A percentile compares a stretch with the other conserved stretches of the same genome.
phyloP scores from a whole-genome alignment of 2,797 vertebrate genomes.

The Apogon talboti region DNA sequence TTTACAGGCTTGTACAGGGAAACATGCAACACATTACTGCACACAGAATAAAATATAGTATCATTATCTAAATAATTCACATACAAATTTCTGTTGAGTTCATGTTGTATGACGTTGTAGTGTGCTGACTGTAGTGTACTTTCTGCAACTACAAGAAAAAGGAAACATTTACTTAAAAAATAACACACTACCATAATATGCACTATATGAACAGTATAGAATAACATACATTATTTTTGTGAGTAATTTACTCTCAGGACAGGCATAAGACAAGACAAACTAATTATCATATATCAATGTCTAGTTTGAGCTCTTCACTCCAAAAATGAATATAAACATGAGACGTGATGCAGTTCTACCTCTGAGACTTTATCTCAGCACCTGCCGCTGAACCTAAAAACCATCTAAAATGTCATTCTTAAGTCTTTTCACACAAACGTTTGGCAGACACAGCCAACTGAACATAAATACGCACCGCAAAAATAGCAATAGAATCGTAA shows the following conservation, averaged over 20 bases:
- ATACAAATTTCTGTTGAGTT: too few relatives aligned
- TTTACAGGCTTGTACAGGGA: conserved; percentile 3
- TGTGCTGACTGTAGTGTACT: neutral
- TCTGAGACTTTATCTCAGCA: conserved; percentile 48
- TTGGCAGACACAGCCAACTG: conserved; percentile 1
- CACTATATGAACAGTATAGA: too few relatives aligned
- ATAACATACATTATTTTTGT: too few relatives aligned
- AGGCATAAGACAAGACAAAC: too few relatives aligned
- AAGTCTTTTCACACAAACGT: conserved; percentile 21
- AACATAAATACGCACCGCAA: conserved; percentile 8
- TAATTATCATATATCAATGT: conserved; percentile 19
- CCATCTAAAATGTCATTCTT: conserved; percentile 35
- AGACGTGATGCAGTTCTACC: conserved; percentile 39
- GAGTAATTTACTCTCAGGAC: too few relatives aligned
- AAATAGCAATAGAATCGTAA: conserved; percentile 32
- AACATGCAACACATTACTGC: neutral
- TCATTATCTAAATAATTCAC: too few relatives aligned
- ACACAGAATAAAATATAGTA: neutral
- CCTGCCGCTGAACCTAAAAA: conserved; percentile 43
- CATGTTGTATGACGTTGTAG: neutral
- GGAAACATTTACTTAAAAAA: too few relatives aligned
- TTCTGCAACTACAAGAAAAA: too few relatives aligned
- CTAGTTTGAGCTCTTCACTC: conserved; percentile 32
- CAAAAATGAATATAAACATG: conserved; percentile 34
- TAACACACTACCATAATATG: too few relatives aligned